These are phyloP conservation scores for Dermolepida albohirtum DNA, from an alignment of 2,888 invertebrate genomes.

Conservation along the genomic window DNA sequence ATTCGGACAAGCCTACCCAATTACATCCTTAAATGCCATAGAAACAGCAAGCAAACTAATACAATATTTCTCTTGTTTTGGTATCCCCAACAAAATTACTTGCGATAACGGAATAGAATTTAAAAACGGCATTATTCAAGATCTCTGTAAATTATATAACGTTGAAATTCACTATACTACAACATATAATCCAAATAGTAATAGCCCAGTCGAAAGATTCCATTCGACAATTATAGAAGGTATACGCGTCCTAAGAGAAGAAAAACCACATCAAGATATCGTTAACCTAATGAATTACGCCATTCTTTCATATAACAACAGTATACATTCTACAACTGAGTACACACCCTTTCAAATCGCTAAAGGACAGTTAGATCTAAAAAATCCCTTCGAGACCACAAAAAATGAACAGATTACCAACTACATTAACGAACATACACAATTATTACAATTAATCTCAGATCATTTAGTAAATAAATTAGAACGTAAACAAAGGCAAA, in stretches of 20 bases:
- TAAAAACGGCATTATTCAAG: constrained; percentile 44
- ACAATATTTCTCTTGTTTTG: constrained; percentile 45
- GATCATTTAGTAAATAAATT: constrained; percentile 16
- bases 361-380: constrained; percentile 42
- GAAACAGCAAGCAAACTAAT: constrained; percentile 46
- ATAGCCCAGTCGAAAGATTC: constrained; percentile 46
- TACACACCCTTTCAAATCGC: constrained; percentile 44
- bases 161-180: constrained; percentile 48
- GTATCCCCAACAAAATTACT: constrained; percentile 46
- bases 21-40: constrained; percentile 38
- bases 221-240: constrained; percentile 47
- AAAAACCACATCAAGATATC: constrained; percentile 33
- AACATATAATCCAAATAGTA: constrained; percentile 46
- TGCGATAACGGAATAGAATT: constrained; percentile 49
- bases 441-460: constrained; percentile 13
- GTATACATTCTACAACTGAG: constrained; percentile 44
- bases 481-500: constrained; percentile 22
- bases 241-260: constrained; percentile 26
- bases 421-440: constrained; percentile 34
- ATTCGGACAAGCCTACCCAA: too few relatives aligned
- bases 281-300: constrained; percentile 30
- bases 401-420: constrained; percentile 24
- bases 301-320: constrained; percentile 43
- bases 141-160: constrained; percentile 45
- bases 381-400: constrained; percentile 40